These are phyloP conservation scores for Hydrotaea cyrtoneurina DNA, from an alignment of 2,888 invertebrate species.

Conservation along the genomic window DNA sequence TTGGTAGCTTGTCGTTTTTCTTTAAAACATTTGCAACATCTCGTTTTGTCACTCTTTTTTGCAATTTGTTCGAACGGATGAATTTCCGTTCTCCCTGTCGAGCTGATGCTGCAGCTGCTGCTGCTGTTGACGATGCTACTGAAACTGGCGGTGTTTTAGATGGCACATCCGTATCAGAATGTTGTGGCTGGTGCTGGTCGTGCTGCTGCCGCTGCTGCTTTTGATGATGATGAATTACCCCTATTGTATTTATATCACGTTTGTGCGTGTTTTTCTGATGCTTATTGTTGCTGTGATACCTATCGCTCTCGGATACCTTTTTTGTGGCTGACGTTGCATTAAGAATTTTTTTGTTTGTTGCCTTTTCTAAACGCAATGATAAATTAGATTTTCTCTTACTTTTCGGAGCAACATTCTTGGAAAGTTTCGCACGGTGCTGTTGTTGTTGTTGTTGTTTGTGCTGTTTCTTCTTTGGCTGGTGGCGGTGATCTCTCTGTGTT, in stretches of 20 bases:
- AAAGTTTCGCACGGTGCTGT: conserved; percentile 57
- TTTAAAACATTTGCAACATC: conserved; percentile 58
- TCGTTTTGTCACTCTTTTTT: conserved; percentile 64
- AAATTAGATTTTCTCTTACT: conserved; percentile 76
- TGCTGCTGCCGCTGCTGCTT: conserved; percentile 4
- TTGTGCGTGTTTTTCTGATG: conserved; percentile 77
- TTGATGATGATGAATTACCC: conserved; percentile 76
- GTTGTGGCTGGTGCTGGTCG: conserved; percentile 40
- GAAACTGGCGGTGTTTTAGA: conserved; percentile 30
- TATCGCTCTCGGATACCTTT: conserved; percentile 67
- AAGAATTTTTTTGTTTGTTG: conserved; percentile 52
- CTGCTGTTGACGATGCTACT: conserved; percentile 34
- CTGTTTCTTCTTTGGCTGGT: conserved; percentile 64
- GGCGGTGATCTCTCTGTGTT: conserved; percentile 68
- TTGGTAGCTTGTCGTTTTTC: conserved; percentile 35
- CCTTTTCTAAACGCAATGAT: conserved; percentile 77
- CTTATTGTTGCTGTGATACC: conserved; percentile 72
- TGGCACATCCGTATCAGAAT: neutral
- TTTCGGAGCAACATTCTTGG: conserved; percentile 21
- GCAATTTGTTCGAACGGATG: conserved; percentile 30
- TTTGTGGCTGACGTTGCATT: conserved; percentile 59
- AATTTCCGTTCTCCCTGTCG: neutral
- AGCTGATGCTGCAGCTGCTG: conserved; percentile 46
- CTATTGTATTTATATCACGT: conserved; percentile 73
- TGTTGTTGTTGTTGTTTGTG: conserved; percentile 61